Evolutionary conservation across 2,888 invertebrate species (phyloP), one percentile per base, ranked within the genome.

Genomic region (Dasypogon diadema): DNA sequence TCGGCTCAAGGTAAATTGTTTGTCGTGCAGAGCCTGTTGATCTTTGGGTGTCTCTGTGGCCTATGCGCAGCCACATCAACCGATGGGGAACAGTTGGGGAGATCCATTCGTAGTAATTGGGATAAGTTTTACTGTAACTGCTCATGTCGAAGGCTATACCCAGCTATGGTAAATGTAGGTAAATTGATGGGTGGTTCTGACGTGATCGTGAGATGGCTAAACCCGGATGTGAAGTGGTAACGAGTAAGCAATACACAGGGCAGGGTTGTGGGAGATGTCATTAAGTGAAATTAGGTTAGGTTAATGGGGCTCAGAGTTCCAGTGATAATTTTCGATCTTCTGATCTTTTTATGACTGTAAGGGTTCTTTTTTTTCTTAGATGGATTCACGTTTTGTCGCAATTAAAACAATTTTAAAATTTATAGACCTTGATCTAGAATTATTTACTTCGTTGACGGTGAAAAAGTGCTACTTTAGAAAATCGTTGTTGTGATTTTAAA

Each of bases 181-280:
- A 74, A 74, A 74, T 74, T 74, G 74, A 74, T 74, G 74, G 74
- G 74, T 74, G 74, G 74, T 74, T 54, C 70, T 51, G 54, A 54
- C 70, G 54, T 60, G 58, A 74, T 74, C 74, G 74, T 74, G 74
- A 74, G 74, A 74, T 26, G 58, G 26, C 58, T 24, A 74, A 74
- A 74, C 74, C 74, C 74, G 74, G 74, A 74, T 74, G 26, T 74
- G 48, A 24, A 42, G 30, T 46, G 46, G 54, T 70, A 30, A 54
- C 51, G 70, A 70, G 37, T 73, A 51, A 73, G 21, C 55, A 22
- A 10, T 26, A 18, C 14, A 54, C 14, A 54, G 34, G 54, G 21
- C 22, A 54, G 65, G 65, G 65, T 65, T 65, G 46, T 65, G 65
- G 65, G 65, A 65, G 65, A 65, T 65, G 65, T 65, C 48, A 48